Conservation (phyloP, 2,888 invertebrate species). For the Parnassius mnemosyne region DNA sequence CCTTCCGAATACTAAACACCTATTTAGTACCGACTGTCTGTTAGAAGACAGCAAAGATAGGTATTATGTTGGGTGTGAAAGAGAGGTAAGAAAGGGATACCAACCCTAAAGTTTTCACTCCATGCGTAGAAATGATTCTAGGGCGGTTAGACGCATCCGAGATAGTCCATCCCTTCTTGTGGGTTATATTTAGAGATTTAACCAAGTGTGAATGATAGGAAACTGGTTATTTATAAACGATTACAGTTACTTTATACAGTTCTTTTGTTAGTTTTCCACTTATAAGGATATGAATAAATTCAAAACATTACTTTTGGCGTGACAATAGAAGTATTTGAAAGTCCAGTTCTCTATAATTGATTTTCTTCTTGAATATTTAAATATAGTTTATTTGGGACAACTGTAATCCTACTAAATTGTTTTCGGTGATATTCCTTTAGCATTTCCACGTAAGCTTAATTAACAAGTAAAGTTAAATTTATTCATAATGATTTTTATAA, state of each 20-base stretch:
- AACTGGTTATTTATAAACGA: slow-evolving; percentile 48
- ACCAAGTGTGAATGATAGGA: slow-evolving; percentile 67
- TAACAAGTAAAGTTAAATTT: no score
- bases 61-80: slow-evolving; percentile 37
- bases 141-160: slow-evolving; percentile 52
- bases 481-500: no score
- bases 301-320: neutral
- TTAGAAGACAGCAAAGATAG: slow-evolving; percentile 41
- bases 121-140: slow-evolving; percentile 41
- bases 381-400: no score
- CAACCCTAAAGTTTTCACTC: slow-evolving; percentile 61
- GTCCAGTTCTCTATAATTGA: no score
- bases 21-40: slow-evolving; percentile 73
- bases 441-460: no score
- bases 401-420: no score
- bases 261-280: slow-evolving; percentile 5
- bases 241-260: slow-evolving; percentile 1
- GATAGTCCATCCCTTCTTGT: slow-evolving; percentile 44
- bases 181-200: slow-evolving; percentile 53
- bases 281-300: neutral
- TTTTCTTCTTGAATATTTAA: no score
- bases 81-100: slow-evolving; percentile 47
- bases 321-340: no score
- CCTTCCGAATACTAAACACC: slow-evolving; percentile 79
- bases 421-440: no score